Evolutionary conservation across 2,888 invertebrate species (phyloP), one percentile per base, ranked within the genome.

Genomic region (Drosophila trichaetosa): DNA sequence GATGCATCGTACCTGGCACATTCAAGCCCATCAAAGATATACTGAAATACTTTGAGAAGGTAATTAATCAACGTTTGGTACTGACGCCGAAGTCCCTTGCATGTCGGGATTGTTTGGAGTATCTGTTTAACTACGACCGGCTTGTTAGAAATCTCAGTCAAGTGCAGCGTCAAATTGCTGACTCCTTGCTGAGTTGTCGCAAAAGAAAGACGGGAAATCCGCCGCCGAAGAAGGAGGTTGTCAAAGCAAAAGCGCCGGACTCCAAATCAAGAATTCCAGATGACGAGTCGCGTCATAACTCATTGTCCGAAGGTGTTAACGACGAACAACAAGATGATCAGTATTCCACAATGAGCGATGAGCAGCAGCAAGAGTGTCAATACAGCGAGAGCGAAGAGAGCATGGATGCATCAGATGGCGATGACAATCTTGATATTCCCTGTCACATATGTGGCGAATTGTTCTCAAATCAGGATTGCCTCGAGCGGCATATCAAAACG

Each of bases 391-490:
- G 60, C 21, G 85, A 86, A 3, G 81, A 80, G 18, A 80, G 72
- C 58, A 51, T 62, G 24, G 70, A 81, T 10, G 77, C 72, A 6
- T 81, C 89, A 0, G 87, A 88, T 24, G 76, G 67, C 0, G 79
- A 75, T 16, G 75, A 73, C 8, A 73, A 75, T 40, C 48, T 77
- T 7, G 84, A 84, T 31, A 65, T 81, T 34, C 88, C 88, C n/a
- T 84, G 84, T 63, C 89, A 84, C 49, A 88, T 84, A 10, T 84
- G 84, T 48, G 88, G 88, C 34, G 88, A 86, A 53, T 24, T 86
- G 40, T 84, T 86, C 11, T 68, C 86, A 5, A 86, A 76, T 58
- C 89, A 88, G 33, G 81, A 74, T n/a, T 53, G 48, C n/a, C 66
- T 84, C 8, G 84, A 88, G 6, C 60, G 67, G 33, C 84, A 84